Evolutionary conservation across 2,113 vertebrate species (phyloP).

Genomic region (Gnathonemus longibarbis): DNA sequence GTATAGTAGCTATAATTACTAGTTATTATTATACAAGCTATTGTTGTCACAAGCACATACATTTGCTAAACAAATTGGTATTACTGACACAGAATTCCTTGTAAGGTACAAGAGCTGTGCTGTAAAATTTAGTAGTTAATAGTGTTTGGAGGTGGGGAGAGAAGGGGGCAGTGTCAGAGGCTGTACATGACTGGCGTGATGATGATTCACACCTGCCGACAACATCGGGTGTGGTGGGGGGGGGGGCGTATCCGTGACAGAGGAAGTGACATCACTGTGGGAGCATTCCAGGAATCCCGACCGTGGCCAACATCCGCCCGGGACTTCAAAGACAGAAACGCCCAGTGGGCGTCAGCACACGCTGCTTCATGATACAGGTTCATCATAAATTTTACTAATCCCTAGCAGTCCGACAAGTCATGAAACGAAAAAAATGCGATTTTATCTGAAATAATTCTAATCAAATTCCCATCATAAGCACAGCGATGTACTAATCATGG

Average conservation of each 20-base stretch:
- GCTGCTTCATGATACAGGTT: background rate
- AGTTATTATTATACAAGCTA: background rate
- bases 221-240: background rate
- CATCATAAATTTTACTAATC: slow-evolving; percentile 27
- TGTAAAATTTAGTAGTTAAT: background rate
- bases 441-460: background rate
- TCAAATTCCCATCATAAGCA: background rate
- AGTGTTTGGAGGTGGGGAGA: background rate
- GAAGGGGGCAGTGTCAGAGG: background rate
- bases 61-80: background rate
- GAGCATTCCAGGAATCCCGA: background rate
- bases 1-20: background rate
- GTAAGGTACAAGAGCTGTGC: background rate
- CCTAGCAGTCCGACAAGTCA: background rate
- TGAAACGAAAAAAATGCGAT: background rate
- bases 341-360: background rate
- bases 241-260: background rate
- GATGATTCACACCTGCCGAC: slow-evolving; percentile 6
- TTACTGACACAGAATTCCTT: background rate
- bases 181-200: background rate
- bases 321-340: background rate
- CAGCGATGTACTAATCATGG: background rate
- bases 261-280: background rate
- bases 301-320: background rate
- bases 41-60: background rate